Evolutionary conservation across 2,113 vertebrate species (phyloP).

Genomic region (Piaya cayana): DNA sequence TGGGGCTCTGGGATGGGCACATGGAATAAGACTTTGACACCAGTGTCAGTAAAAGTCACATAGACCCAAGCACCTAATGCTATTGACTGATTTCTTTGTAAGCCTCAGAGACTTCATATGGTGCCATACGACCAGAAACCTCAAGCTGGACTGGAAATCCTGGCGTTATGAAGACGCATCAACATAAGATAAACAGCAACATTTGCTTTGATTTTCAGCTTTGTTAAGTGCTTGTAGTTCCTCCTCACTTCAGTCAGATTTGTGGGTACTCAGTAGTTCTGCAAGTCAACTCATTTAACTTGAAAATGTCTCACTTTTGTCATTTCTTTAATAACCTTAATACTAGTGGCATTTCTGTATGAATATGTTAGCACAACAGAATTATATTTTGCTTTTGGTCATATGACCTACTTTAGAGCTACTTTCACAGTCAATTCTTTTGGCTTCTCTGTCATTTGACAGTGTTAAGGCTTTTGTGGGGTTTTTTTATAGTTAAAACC

Average conservation of each 20-base stretch:
- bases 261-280: background rate
- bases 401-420: conserved; percentile 43
- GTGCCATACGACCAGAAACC: background rate
- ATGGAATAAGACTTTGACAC: background rate
- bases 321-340: background rate
- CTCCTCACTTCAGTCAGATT: background rate
- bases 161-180: background rate
- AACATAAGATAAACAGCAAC: background rate
- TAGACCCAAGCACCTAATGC: background rate
- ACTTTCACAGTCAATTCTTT: conserved; percentile 15
- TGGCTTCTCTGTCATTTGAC: background rate
- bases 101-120: background rate
- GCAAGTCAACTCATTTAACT: background rate
- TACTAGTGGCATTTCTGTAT: background rate
- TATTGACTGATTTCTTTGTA: background rate
- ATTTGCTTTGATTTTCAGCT: background rate
- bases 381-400: conserved; percentile 4
- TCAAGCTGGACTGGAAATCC: background rate
- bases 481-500: background rate
- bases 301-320: background rate
- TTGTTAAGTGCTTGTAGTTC: background rate
- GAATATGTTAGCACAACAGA: background rate
- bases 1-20: background rate
- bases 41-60: background rate
- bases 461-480: background rate